Percentiles rank a stretch among this genome's conserved stretches.
phyloP scores from a whole-genome alignment of 2,113 vertebrate genomes.

The Scytalopus superciliaris region DNA sequence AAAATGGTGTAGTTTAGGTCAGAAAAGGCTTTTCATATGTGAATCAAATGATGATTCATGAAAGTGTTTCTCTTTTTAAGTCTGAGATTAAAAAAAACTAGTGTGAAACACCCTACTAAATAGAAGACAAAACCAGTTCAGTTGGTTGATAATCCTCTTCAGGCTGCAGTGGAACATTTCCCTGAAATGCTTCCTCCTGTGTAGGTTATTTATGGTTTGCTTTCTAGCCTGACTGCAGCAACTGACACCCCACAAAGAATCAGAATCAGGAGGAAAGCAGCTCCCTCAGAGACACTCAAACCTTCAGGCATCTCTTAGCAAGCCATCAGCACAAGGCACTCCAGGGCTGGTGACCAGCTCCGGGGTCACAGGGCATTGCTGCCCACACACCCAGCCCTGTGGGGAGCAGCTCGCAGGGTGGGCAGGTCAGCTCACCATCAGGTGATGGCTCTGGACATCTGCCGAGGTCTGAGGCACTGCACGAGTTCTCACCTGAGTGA shows the following conservation, averaged over 20 bases:
- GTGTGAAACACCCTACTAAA: neutral
- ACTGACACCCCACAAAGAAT: neutral
- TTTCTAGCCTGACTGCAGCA: neutral
- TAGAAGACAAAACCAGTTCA: neutral
- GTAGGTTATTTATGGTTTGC: neutral
- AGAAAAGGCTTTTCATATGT: neutral
- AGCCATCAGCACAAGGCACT: neutral
- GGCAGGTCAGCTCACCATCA: neutral
- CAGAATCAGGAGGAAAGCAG: neutral
- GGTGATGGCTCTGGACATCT: neutral
- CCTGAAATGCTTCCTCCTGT: neutral
- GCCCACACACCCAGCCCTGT: neutral
- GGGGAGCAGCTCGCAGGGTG: neutral
- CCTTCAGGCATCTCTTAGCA: neutral
- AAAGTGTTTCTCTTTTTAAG: neutral
- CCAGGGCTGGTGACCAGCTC: accelerated
- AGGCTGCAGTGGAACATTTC: neutral
- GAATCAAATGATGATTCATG: neutral
- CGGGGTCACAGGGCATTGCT: accelerated
- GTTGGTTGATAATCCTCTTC: neutral
- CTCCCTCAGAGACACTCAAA: neutral
- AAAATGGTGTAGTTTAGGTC: neutral
- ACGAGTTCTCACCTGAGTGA: accelerated
- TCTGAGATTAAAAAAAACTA: neutral
- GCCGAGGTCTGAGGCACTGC: neutral